Conservation (phyloP, 1,140 invertebrate genomes). For the Calliopsis andreniformis region DNA sequence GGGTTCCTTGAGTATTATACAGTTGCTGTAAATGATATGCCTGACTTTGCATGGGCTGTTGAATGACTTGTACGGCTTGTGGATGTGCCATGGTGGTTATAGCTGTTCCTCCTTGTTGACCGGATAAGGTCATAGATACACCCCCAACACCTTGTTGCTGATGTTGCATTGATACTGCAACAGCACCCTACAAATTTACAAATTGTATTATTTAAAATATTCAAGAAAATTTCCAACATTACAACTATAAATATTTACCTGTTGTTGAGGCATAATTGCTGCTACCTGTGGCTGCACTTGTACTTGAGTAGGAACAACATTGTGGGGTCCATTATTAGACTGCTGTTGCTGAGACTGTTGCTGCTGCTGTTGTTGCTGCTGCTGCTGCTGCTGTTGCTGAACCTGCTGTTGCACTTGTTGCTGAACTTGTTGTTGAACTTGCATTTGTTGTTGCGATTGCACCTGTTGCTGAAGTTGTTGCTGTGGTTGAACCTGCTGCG, state of each 20-base stretch:
- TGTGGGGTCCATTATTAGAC: constrained; percentile 75
- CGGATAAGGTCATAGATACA: constrained; percentile 78
- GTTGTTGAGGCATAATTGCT: constrained; percentile 83
- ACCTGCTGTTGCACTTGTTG: constrained; percentile 76
- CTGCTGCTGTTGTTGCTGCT: constrained; percentile 75
- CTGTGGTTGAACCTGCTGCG: constrained; percentile 74
- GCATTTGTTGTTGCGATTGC: constrained; percentile 67
- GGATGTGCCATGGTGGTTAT: constrained; percentile 80
- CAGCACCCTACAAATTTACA: constrained; percentile 71
- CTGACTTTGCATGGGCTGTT: constrained; percentile 89
- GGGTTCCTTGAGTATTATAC: constrained; percentile 88
- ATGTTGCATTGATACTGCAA: constrained; percentile 80
- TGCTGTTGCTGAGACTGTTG: constrained; percentile 76
- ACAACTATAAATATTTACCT: too few relatives aligned
- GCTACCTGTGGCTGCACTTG: constrained; percentile 82
- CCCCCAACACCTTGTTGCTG: constrained; percentile 83
- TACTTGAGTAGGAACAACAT: constrained; percentile 78
- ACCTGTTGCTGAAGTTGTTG: constrained; percentile 78
- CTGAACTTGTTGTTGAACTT: constrained; percentile 75
- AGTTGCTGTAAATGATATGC: constrained; percentile 89
- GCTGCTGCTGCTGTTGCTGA: constrained; percentile 73
- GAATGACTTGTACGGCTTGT: constrained; percentile 88
- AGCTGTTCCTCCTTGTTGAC: constrained; percentile 77
- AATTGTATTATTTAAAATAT: constrained; percentile 38
- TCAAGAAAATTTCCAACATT: too few relatives aligned